Percentiles rank a stretch among this genome's conserved stretches.
These are phyloP conservation scores for Hydractinia echinata DNA, from an alignment of 30 jellyfish, hydroid and myxozoan genomes.

Conservation along the genomic window DNA sequence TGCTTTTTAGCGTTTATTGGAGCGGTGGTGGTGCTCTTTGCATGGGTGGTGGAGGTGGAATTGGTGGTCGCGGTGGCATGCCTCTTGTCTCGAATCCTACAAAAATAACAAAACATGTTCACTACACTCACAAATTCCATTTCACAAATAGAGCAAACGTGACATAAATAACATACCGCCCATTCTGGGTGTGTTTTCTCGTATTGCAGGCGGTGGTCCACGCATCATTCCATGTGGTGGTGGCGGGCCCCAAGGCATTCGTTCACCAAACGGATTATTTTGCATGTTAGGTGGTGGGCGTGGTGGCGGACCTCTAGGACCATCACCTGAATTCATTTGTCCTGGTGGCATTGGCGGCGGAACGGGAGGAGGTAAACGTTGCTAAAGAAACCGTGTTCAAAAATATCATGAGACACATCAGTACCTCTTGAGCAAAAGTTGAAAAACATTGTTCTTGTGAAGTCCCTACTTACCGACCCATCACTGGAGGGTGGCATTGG, in stretches of 20 bases:
- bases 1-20: too few relatives aligned
- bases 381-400: background rate
- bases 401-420: background rate
- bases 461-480: background rate
- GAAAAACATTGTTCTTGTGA: background rate
- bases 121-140: too few relatives aligned
- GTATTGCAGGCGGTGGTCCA: background rate
- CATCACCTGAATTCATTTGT: background rate
- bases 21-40: background rate
- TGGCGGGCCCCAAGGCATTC: constrained; percentile 13
- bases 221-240: constrained; percentile 41
- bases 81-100: constrained; percentile 31
- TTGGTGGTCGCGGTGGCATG: constrained; percentile 41
- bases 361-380: background rate
- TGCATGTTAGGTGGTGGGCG: constrained; percentile 40
- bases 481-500: constrained; percentile 27
- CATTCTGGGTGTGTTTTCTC: background rate
- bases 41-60: constrained; percentile 42
- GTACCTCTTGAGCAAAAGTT: background rate
- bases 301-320: constrained; percentile 12
- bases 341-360: constrained; percentile 17
- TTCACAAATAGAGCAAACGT: background rate
- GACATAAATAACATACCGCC: background rate
- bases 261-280: constrained; percentile 23
- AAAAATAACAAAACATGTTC: background rate